A percentile compares a stretch with the other conserved stretches of the same genome.
phyloP scores from a whole-genome alignment of 2,113 vertebrate genomes.

The Psittacara wagleri region DNA sequence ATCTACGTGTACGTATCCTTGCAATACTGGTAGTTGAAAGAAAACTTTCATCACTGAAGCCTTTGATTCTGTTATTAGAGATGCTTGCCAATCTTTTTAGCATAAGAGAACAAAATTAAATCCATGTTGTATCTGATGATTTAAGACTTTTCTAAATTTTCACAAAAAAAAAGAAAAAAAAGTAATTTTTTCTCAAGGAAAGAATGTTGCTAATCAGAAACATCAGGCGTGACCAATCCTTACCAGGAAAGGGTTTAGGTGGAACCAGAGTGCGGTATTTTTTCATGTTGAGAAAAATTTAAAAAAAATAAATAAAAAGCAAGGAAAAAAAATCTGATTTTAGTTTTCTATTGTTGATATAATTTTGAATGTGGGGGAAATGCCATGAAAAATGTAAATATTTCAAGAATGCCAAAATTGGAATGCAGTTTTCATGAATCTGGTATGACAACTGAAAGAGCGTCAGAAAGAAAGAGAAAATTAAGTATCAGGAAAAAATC shows the following conservation, averaged over 20 bases:
- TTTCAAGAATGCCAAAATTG: neutral
- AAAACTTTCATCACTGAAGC: neutral
- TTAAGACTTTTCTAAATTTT: conserved; percentile 6
- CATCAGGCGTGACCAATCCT: conserved; percentile 38
- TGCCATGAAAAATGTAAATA: neutral
- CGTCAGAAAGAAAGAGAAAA: neutral
- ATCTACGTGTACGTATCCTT: neutral
- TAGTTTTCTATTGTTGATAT: neutral
- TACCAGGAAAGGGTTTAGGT: conserved; percentile 40
- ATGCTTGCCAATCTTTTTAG: neutral
- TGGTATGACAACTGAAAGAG: neutral
- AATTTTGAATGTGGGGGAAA: neutral
- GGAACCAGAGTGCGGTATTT: neutral
- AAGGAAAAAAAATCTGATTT: neutral
- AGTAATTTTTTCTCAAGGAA: conserved; percentile 2
- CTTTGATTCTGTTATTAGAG: neutral
- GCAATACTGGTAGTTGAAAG: neutral
- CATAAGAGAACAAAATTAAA: conserved; percentile 15
- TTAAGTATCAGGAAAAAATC: neutral
- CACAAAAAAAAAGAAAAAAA: neutral
- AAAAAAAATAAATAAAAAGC: neutral
- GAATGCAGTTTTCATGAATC: neutral
- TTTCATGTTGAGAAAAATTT: neutral
- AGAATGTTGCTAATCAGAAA: conserved; percentile 47
- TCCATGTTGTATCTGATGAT: neutral